phyloP scores from a whole-genome alignment of 1,140 invertebrate genomes.

The Heliothis virescens region DNA sequence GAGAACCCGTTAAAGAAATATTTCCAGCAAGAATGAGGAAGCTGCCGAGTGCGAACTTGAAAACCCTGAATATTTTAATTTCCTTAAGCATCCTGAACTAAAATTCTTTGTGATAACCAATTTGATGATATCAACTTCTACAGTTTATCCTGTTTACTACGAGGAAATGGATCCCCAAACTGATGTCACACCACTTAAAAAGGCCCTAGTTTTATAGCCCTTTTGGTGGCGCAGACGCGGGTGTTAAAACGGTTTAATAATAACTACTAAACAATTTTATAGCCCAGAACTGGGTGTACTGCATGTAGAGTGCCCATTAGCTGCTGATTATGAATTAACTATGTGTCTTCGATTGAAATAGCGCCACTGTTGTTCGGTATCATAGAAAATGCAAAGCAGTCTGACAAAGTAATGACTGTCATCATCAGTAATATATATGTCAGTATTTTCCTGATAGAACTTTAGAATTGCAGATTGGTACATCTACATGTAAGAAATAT shows the following conservation, averaged over 20 bases:
- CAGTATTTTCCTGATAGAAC: too few relatives aligned
- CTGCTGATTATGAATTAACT: not conserved
- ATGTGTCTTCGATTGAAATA: not conserved
- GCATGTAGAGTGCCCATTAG: slow-evolving; percentile 16
- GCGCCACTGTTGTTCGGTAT: not conserved
- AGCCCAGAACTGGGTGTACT: not conserved
- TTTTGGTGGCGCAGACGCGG: not conserved
- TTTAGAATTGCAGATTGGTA: too few relatives aligned
- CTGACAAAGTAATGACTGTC: too few relatives aligned
- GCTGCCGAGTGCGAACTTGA: too few relatives aligned
- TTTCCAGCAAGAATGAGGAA: not conserved
- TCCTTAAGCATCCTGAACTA: too few relatives aligned
- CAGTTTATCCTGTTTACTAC: too few relatives aligned
- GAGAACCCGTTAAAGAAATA: not conserved
- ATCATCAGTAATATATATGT: too few relatives aligned
- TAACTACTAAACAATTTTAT: slow-evolving; percentile 3
- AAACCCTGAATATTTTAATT: too few relatives aligned
- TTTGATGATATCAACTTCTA: too few relatives aligned
- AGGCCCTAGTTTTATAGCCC: not conserved
- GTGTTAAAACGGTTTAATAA: not conserved
- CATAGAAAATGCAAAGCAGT: too few relatives aligned
- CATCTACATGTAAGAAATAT: not conserved
- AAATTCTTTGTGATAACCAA: too few relatives aligned
- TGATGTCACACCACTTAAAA: slow-evolving; percentile 21
- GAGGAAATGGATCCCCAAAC: not conserved